Percentiles rank a stretch among this genome's conserved stretches.
phyloP scores from a whole-genome alignment of 92 coral and sea anemone species.

The Muricea muricata region DNA sequence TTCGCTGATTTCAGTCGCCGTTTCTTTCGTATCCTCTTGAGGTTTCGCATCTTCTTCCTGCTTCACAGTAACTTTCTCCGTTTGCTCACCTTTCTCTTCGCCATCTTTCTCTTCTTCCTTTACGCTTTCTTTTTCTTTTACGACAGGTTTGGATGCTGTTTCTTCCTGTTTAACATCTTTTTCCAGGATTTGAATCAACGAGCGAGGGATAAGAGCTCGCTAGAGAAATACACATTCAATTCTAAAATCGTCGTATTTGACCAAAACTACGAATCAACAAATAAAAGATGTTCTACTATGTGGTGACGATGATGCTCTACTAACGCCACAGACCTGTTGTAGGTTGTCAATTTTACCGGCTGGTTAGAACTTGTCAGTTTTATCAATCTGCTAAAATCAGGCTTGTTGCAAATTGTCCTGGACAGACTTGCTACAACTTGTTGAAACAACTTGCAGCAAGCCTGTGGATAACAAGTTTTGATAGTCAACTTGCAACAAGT shows the following conservation, averaged over 20 bases:
- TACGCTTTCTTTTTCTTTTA: constrained; percentile 74
- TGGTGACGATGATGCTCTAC: too few relatives aligned
- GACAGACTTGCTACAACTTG: too few relatives aligned
- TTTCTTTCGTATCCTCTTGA: constrained; percentile 58
- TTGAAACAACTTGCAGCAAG: too few relatives aligned
- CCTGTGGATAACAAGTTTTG: too few relatives aligned
- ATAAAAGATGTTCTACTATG: too few relatives aligned
- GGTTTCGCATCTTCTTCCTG: constrained; percentile 67
- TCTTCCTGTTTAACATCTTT: constrained; percentile 80
- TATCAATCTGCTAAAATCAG: too few relatives aligned
- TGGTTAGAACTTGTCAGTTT: too few relatives aligned
- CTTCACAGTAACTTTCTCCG: constrained; percentile 36
- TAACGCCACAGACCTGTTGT: too few relatives aligned
- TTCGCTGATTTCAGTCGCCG: background rate
- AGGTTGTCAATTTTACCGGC: too few relatives aligned
- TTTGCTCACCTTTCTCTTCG: constrained; percentile 61
- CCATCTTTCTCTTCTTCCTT: constrained; percentile 74
- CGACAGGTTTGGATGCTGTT: constrained; percentile 64
- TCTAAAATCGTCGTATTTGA: background rate
- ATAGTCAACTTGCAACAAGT: too few relatives aligned
- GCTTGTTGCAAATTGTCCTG: too few relatives aligned
- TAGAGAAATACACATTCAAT: constrained; percentile 16
- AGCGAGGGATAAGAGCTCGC: constrained; percentile 97
- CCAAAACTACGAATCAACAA: background rate
- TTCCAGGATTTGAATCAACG: constrained; percentile 88